Conservation (phyloP, 2,797 vertebrate genomes). For the Pseudotriccus pelzelni region DNA sequence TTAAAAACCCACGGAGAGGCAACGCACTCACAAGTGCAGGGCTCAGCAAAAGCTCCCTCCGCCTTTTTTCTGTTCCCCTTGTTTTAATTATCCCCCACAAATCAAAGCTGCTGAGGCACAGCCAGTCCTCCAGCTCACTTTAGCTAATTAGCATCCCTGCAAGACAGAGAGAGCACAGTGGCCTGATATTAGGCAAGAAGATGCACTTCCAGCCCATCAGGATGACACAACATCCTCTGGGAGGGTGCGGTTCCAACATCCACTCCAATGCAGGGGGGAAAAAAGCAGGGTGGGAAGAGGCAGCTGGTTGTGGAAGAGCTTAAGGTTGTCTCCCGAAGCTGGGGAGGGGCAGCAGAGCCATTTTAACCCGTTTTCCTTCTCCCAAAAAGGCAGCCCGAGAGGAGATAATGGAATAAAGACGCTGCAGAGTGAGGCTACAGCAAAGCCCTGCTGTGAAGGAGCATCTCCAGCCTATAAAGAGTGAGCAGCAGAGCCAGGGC, state of each 20-base stretch:
- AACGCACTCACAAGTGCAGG: neutral
- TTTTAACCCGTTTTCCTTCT: neutral
- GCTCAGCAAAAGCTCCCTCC: neutral
- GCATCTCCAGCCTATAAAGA: neutral
- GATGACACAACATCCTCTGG: neutral
- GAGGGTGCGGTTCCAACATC: neutral
- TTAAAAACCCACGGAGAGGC: neutral
- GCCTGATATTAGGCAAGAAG: constrained; percentile 1
- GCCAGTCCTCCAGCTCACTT: neutral
- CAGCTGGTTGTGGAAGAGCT: neutral
- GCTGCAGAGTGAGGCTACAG: neutral
- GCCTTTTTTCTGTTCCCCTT: neutral
- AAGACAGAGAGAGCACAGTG: neutral
- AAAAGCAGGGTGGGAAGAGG: neutral
- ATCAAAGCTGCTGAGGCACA: neutral
- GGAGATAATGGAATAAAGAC: neutral
- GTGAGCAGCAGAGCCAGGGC: fast-evolving
- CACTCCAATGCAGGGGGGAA: fast-evolving
- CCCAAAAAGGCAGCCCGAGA: neutral
- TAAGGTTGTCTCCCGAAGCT: neutral
- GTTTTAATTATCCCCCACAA: neutral
- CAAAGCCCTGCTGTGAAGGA: neutral
- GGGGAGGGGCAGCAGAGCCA: neutral
- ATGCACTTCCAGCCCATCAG: neutral
- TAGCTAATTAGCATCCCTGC: constrained; percentile 15